Percentiles rank a stretch among this genome's conserved stretches.
phyloP scores from a whole-genome alignment of 2,113 vertebrate genomes.

The Nerophis lumbriciformis region DNA sequence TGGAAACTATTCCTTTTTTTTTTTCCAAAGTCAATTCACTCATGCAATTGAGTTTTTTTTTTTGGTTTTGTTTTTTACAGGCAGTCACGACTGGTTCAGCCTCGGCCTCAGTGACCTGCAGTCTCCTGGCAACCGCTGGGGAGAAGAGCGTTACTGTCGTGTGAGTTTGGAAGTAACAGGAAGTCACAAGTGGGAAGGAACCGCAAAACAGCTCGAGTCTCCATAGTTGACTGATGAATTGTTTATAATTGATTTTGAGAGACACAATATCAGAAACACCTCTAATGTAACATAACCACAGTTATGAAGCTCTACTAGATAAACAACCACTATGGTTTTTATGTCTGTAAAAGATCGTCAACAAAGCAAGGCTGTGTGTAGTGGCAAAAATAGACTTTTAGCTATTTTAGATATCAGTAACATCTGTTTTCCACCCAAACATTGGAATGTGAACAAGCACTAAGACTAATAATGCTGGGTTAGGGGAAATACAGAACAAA shows the following conservation, averaged over 20 bases:
- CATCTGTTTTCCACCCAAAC: not conserved
- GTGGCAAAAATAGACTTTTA: not conserved
- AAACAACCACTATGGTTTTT: too few relatives aligned
- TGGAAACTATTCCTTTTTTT: constrained; percentile 11
- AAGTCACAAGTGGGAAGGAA: constrained; percentile 48
- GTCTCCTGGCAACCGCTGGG: constrained; percentile 62
- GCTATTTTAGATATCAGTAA: not conserved
- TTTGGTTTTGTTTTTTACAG: constrained; percentile 47
- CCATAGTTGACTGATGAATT: constrained; percentile 21
- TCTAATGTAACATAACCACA: too few relatives aligned
- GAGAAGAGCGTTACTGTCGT: constrained; percentile 16
- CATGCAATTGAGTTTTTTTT: constrained; percentile 50
- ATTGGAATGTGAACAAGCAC: not conserved
- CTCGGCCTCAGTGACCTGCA: constrained; percentile 58
- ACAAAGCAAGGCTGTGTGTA: not conserved
- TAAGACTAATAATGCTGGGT: not conserved
- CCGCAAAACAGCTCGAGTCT: constrained; percentile 34
- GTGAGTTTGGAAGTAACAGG: constrained; percentile 41
- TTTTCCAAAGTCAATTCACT: constrained; percentile 59
- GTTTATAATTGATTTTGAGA: not conserved
- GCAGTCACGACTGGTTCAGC: constrained; percentile 45
- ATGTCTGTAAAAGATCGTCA: too few relatives aligned
- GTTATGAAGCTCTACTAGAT: too few relatives aligned
- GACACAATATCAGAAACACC: too few relatives aligned
- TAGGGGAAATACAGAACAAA: not conserved